Evolutionary conservation across 2,888 invertebrate genomes (phyloP), one percentile per base, ranked within the genome.

Genomic region (Drosophila dives): DNA sequence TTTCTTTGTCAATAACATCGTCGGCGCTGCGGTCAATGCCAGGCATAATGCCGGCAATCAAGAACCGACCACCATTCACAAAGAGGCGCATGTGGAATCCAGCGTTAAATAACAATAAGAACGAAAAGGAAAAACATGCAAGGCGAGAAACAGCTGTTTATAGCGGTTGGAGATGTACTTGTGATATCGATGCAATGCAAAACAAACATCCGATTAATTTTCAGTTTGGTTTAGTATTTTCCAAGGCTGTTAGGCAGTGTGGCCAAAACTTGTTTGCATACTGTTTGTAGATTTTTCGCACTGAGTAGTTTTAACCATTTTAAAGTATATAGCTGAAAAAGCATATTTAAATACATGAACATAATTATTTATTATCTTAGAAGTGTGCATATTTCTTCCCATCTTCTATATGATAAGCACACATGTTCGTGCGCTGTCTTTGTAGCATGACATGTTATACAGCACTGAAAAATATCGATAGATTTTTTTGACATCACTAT

Each of bases 1-100:
- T 90, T 3, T 91, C 91, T 55, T 91, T 91, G 42, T 75, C 70
- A 17, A 89, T 72, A 11, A 84, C 59, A 32, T 88, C 83, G 63
- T 91, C 89, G 48, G 74, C 74, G 4, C 3, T 51, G 15, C 65
- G 63, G 34, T 77, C 80, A 11, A 86, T 61, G 42, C 75, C 71
- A 10, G 91, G 91, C n/a, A 92, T 11, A n/a, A 91, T 60, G 12
- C 89, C 91, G 10, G 88, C 86, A 17, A 92, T 58, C 4, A 92
- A 32, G 34, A 91, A 63, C 59, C 89, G 81, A 6, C 87, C 71
- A 17, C 83, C 67, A 59, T 72, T 80, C 51, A 58, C 74, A 20
- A 91, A 55, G 33, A 90, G 77, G 70, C 67, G 81, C 91, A 92
- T 92, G 61, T 38, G 66, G 53, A 48, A 15, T 48, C 11, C 23